Conservation (phyloP, 2,113 vertebrate genomes). For the Zootoca vivipara region DNA sequence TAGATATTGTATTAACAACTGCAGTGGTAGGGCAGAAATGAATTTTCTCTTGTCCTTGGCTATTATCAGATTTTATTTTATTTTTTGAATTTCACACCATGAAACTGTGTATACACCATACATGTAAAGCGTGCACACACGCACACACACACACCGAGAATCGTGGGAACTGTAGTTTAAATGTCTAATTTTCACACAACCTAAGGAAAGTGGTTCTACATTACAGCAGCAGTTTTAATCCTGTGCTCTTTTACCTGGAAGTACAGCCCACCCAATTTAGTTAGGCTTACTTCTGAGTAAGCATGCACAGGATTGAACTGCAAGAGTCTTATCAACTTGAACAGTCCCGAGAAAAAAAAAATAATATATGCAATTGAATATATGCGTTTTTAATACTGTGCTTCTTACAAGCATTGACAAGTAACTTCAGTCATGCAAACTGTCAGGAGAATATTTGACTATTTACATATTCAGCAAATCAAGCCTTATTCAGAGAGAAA, state of each 20-base stretch:
- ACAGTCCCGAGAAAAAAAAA: too few relatives aligned
- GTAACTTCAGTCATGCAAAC: conserved; percentile 20
- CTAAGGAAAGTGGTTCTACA: neutral
- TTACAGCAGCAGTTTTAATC: neutral
- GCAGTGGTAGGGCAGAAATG: neutral
- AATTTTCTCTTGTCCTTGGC: neutral
- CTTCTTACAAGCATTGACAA: conserved; percentile 1
- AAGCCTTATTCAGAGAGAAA: conserved; percentile 43
- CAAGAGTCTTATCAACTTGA: neutral
- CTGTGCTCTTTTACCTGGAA: neutral
- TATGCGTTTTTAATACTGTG: neutral
- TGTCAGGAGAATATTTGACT: conserved; percentile 2
- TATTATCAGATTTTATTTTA: too few relatives aligned
- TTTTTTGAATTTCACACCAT: neutral
- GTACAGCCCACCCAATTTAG: too few relatives aligned
- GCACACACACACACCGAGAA: too few relatives aligned
- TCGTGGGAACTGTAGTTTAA: too few relatives aligned
- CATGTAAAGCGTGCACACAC: neutral
- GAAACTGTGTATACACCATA: neutral
- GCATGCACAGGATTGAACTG: neutral
- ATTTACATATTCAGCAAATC: conserved; percentile 49
- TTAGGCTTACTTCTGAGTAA: neutral
- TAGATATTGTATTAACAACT: neutral
- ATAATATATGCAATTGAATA: neutral
- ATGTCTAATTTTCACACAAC: too few relatives aligned